Evolutionary conservation across 2,888 invertebrate genomes (phyloP).

Genomic region (Lepidocyrtoides sp.): DNA sequence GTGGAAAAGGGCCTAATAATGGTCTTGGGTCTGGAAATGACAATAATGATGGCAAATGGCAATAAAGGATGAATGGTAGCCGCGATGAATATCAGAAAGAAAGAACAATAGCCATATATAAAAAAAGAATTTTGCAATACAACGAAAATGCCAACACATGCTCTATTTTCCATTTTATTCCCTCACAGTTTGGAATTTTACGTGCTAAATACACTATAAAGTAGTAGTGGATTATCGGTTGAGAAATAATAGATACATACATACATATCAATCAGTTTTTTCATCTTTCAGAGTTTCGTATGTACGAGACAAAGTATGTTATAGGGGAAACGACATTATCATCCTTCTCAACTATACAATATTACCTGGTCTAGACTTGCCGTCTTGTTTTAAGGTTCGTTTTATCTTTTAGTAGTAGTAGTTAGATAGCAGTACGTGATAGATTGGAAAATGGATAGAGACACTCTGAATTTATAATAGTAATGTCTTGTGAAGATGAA

Average conservation of each 20-base stretch:
- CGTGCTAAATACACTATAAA: no score
- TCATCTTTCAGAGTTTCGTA: background rate
- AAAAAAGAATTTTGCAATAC: no score
- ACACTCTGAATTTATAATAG: slow-evolving; percentile 35
- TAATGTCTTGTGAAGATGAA: slow-evolving; percentile 23
- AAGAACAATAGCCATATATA: no score
- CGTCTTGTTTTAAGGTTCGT: background rate
- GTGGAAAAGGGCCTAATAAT: slow-evolving; percentile 43
- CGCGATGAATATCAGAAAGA: background rate
- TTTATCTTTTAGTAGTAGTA: no score
- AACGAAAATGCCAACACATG: slow-evolving; percentile 72
- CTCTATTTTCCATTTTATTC: slow-evolving; percentile 8
- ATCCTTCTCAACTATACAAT: background rate
- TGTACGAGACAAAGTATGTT: slow-evolving; percentile 53
- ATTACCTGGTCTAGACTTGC: slow-evolving; percentile 19
- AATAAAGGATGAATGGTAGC: background rate
- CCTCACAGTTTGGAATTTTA: background rate
- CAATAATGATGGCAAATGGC: no score
- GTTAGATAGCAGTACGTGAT: no score
- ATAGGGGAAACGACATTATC: slow-evolving; percentile 40
- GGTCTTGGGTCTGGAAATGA: slow-evolving; percentile 14
- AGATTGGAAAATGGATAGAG: background rate
- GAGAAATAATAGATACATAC: no score
- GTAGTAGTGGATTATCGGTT: no score
- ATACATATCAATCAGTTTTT: slow-evolving; percentile 68